Percentiles rank a stretch among this genome's conserved stretches.
phyloP scores from a whole-genome alignment of 2,888 invertebrate species.

The Drosophila mulleri region DNA sequence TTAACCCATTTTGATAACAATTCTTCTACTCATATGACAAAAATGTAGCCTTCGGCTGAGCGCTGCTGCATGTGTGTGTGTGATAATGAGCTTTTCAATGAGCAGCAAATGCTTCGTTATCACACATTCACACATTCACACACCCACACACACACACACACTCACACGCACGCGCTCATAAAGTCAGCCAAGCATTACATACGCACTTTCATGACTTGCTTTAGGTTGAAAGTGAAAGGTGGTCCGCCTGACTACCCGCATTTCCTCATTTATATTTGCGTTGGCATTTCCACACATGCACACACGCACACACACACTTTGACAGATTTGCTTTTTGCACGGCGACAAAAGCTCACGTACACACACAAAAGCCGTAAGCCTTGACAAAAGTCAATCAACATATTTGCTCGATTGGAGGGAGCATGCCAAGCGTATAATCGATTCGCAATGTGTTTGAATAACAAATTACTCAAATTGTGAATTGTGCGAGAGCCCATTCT shows the following conservation, averaged over 20 bases:
- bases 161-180: constrained; percentile 32
- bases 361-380: constrained; percentile 51
- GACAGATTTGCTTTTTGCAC: constrained; percentile 33
- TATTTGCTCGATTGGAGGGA: constrained; percentile 75
- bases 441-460: constrained; percentile 79
- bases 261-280: constrained; percentile 73
- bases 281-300: constrained; percentile 56
- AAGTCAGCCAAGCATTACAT: constrained; percentile 45
- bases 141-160: constrained; percentile 3
- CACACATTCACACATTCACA: constrained; percentile 28
- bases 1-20: constrained; percentile 51
- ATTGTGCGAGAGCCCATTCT: constrained; percentile 66
- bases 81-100: constrained; percentile 66
- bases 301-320: constrained; percentile 5
- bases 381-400: constrained; percentile 81
- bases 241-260: constrained; percentile 43
- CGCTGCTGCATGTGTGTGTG: constrained; percentile 18
- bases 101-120: constrained; percentile 55
- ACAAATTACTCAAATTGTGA: constrained; percentile 77
- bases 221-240: constrained; percentile 38
- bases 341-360: constrained; percentile 40
- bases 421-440: constrained; percentile 77
- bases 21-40: constrained; percentile 37
- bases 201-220: constrained; percentile 22
- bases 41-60: constrained; percentile 52